phyloP scores from a whole-genome alignment of 2,888 invertebrate genomes.

The Euplexia lucipara region DNA sequence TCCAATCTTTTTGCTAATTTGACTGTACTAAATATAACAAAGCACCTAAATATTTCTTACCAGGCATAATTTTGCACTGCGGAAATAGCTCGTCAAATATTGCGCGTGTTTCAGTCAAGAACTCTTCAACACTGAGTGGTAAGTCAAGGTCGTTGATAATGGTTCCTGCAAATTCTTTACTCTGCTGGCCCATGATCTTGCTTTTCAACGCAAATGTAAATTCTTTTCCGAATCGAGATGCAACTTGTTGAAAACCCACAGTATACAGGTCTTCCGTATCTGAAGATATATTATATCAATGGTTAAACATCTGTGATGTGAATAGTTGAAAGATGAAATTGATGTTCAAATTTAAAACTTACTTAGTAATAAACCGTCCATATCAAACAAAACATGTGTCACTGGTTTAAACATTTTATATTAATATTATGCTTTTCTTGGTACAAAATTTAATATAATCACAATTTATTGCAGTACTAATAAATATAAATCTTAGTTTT shows the following conservation, averaged over 20 bases:
- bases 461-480: constrained; percentile 1
- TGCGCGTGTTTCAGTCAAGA: constrained; percentile 89
- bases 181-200: constrained; percentile 93
- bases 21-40: too few relatives aligned
- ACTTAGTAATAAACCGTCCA: constrained; percentile 86
- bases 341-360: constrained; percentile 67
- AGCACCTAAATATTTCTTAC: constrained; percentile 80
- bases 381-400: constrained; percentile 86
- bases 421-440: constrained; percentile 39
- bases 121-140: constrained; percentile 93
- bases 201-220: constrained; percentile 95
- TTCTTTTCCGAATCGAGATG: constrained; percentile 93
- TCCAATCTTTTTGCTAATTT: too few relatives aligned
- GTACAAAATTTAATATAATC: neutral
- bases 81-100: constrained; percentile 92
- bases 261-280: constrained; percentile 96
- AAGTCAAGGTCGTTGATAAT: constrained; percentile 92
- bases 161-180: constrained; percentile 90
- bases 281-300: constrained; percentile 78
- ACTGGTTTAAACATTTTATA: constrained; percentile 75
- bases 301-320: neutral
- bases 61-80: constrained; percentile 93
- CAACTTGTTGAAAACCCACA: constrained; percentile 93
- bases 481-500: neutral
- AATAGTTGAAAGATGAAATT: neutral